Percentiles rank a stretch among this genome's conserved stretches.
phyloP scores from a whole-genome alignment of 2,113 vertebrate genomes.

The Odocoileus virginianus region DNA sequence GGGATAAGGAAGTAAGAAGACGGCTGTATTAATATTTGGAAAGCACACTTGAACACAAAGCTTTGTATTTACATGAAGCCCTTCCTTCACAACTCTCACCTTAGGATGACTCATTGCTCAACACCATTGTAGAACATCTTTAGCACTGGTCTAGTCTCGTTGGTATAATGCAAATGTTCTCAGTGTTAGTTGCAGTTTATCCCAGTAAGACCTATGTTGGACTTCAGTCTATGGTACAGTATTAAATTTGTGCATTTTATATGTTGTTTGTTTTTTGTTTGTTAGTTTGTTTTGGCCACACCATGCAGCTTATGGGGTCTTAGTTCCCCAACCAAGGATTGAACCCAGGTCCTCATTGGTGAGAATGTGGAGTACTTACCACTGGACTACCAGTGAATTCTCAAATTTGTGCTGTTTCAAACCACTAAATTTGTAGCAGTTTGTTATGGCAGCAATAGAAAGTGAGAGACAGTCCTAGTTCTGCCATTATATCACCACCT shows the following conservation, averaged over 20 bases:
- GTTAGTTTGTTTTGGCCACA: background rate
- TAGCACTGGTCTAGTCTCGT: background rate
- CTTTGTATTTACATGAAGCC: background rate
- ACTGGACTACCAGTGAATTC: background rate
- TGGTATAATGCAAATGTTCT: background rate
- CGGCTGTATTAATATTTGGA: background rate
- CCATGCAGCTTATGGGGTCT: background rate
- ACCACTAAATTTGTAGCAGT: background rate
- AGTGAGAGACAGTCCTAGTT: background rate
- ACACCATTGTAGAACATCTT: background rate
- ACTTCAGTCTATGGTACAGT: background rate
- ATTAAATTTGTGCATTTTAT: background rate
- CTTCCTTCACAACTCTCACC: background rate
- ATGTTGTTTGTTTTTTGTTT: background rate
- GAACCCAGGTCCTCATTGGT: background rate
- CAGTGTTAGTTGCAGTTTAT: background rate
- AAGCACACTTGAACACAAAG: background rate
- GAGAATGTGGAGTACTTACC: background rate
- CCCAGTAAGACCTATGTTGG: background rate
- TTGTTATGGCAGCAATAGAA: background rate
- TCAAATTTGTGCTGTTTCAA: background rate
- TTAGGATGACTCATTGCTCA: background rate
- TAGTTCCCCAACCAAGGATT: background rate
- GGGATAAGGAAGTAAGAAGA: background rate
- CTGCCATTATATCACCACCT: background rate